phyloP scores from a whole-genome alignment of 1,140 invertebrate species.

The Brachionus paranguensis region DNA sequence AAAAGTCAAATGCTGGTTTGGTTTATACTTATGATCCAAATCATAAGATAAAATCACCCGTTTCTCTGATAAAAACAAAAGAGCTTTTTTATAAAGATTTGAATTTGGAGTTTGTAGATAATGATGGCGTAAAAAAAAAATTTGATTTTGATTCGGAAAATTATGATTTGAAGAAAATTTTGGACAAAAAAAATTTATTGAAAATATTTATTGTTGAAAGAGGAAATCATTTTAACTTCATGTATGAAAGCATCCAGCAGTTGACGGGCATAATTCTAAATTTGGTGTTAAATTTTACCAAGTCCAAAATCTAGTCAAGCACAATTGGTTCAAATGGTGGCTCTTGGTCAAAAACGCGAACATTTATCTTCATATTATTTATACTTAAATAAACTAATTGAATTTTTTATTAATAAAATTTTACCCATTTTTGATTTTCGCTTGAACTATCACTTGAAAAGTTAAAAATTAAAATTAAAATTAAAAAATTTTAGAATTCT shows the following conservation, averaged over 20 bases:
- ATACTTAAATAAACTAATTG: not conserved
- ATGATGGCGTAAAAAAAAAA: not conserved
- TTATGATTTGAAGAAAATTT: constrained; percentile 12
- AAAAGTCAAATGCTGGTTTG: constrained; percentile 9
- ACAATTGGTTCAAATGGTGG: constrained; percentile 13
- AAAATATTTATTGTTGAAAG: not conserved
- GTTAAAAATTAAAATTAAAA: not conserved
- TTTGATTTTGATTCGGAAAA: not conserved
- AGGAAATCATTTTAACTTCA: constrained; percentile 19
- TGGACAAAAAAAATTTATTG: not conserved
- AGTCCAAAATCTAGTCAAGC: constrained; percentile 26
- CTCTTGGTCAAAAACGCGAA: constrained; percentile 2
- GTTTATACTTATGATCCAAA: not conserved
- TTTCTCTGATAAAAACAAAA: not conserved
- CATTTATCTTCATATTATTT: constrained; percentile 5
- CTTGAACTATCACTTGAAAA: not conserved
- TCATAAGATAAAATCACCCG: not conserved
- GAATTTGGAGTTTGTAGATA: not conserved
- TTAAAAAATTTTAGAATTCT: not conserved
- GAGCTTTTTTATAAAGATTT: constrained; percentile 16
- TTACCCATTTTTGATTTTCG: constrained; percentile 25
- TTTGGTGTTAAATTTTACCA: not conserved
- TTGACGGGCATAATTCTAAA: not conserved
- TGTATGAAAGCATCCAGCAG: not conserved
- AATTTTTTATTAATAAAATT: not conserved